Evolutionary conservation across 2,797 vertebrate genomes (phyloP), one percentile per base, ranked within the genome.

Genomic region (Botia kubotai): DNA sequence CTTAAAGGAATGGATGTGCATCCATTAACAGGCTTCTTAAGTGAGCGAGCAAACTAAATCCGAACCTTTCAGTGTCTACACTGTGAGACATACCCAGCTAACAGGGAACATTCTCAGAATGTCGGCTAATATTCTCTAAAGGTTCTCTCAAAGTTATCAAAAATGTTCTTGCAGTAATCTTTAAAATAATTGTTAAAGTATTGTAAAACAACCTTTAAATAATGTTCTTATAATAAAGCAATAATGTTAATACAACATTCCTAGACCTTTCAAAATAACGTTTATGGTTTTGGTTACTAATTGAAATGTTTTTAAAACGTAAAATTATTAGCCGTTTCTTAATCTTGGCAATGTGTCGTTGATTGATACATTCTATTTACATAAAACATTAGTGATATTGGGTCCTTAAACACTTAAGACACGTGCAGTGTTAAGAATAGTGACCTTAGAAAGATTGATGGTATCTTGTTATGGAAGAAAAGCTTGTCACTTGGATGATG

Each of bases 311-410:
- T 33, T 33, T 33, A 33, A 3, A 33, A 33, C 33, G 3, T 33
- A 33, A 33, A 33, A 33, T 33, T 33, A 6, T 8, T 7, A 10
- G 39, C 39, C 6, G 39, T 43, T 6, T 10, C 39, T 58, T 3
- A 26, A 58, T 36, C 71, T 10, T 5, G 6, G 4, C 50, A 10
- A 43, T 89, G 84, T 72, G 87, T 90, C 88, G 88, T 90, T 89
- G 72, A 92, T 90, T 82, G 81, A 84, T 33, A 82, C 83, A 86
- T 89, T 87, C 87, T 88, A 87, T 90, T 85, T 71, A 88, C 69
- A 84, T 80, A 82, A 86, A 77, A 68, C 62, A 86, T 72, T 63
- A 87, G 83, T 71, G 82, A 58, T 1, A 46, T 52, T 82, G 75
- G 81, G 69, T 33, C 75, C 72, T 68, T 62, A 76, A 83, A 84